Base-by-base conservation (phyloP, 2,797 vertebrate genomes). In the Steatocranus sp. region DNA sequence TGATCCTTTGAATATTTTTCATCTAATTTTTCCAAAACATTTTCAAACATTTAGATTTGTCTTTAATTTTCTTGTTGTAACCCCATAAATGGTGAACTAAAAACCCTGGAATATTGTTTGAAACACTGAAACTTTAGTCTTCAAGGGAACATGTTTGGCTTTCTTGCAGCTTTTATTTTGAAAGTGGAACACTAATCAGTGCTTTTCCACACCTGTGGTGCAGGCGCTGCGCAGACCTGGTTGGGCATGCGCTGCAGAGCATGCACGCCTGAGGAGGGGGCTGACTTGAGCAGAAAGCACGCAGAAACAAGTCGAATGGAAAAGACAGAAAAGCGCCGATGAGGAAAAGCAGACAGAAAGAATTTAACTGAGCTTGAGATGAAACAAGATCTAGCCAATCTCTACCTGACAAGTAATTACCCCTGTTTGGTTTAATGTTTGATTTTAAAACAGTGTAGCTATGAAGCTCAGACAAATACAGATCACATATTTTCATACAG, bases 201-300 rank as follows among this genome's bases (percentile, higher is more conserved):
- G 54, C 9, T 58, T n/a, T 30, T 58, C 30, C 30, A 34, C 54
- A 58, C 30, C 54, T 34, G 54, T n/a, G 54, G 54, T n/a, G 54
- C 27, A 58, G 17, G 6, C 2, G 1, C 53, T 49, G 18, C 46
- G 2, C 46, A 48, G 46, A 48, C 46, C 46, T 18, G 4, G 17
- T 49, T 10, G 46, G 17, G 46, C 18, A 49, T 49, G 46, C 3
- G 46, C 48, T 30, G 25, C 25, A 54, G 53, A 54, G 51, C 14
- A 56, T 30, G 25, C 14, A 30, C 53, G 17, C 53, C 53, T 9
- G 25, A 30, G 25, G 53, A 56, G 25, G 53, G 53, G 25, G 25
- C 25, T 56, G 53, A 56, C 25, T 17, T 56, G 8, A 30, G 17
- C 2, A 0, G 53, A 30, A 56, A 56, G 53, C 53, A 17, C 0